A percentile compares a stretch with the other conserved stretches of the same genome.
Evolutionary conservation across 2,888 invertebrate species (phyloP).

Genomic region (Idaea dimidiata): DNA sequence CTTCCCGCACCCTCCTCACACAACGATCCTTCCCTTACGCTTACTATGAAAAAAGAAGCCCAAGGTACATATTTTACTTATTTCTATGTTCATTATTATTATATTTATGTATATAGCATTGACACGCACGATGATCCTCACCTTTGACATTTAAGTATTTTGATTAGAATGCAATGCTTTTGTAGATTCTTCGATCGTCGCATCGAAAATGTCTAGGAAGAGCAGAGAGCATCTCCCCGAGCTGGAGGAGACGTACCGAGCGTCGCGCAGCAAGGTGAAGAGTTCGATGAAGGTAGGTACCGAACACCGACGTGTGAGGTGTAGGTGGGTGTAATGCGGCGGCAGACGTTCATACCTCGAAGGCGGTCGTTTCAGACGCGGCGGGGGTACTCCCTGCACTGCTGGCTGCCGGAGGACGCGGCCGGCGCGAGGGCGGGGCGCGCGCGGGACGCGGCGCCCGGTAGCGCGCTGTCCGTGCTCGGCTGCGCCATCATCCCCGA

Average conservation of each 20-base stretch:
- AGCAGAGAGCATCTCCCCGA: slow-evolving; percentile 60
- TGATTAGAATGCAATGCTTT: too few species aligned
- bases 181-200: slow-evolving; percentile 64
- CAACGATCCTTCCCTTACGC: slow-evolving; percentile 40
- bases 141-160: too few species aligned
- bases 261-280: slow-evolving; percentile 54
- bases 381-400: slow-evolving; percentile 75
- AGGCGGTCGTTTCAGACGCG: slow-evolving; percentile 79
- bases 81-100: too few species aligned
- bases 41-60: slow-evolving; percentile 66
- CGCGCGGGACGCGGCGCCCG: too few species aligned
- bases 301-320: slow-evolving; percentile 4
- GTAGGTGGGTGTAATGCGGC: slow-evolving; percentile 8
- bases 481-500: slow-evolving; percentile 81
- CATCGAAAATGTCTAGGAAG: slow-evolving; percentile 66
- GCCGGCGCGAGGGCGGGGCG: too few species aligned
- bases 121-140: too few species aligned
- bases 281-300: slow-evolving; percentile 64
- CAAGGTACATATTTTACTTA: too few species aligned
- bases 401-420: slow-evolving; percentile 68
- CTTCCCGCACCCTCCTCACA: too few species aligned
- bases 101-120: too few species aligned
- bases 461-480: slow-evolving; percentile 71
- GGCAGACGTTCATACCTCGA: slow-evolving; percentile 47
- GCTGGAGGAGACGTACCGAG: slow-evolving; percentile 60